A percentile compares a stretch with the other conserved stretches of the same genome.
Evolutionary conservation across 2,113 vertebrate species (phyloP).

Genomic region (Eulacestoma nigropectus): DNA sequence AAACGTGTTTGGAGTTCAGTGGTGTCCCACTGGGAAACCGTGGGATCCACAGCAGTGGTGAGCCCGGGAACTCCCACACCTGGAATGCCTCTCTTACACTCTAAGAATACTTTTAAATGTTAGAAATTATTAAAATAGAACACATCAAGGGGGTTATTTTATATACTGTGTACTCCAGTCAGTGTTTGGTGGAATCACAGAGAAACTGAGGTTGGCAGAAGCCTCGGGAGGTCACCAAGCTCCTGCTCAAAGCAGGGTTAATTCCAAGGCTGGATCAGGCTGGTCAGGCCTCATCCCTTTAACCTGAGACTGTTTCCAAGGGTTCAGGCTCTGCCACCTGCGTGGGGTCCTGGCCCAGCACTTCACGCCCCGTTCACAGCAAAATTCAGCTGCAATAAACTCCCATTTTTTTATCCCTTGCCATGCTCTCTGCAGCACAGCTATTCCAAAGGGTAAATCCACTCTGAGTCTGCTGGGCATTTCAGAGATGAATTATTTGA

Average conservation of each 20-base stretch:
- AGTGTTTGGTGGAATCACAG: background rate
- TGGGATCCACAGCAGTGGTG: background rate
- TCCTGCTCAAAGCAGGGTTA: background rate
- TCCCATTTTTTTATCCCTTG: background rate
- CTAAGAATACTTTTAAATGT: background rate
- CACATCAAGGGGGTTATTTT: background rate
- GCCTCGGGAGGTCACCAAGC: background rate
- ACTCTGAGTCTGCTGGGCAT: too few species aligned
- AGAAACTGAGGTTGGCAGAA: background rate
- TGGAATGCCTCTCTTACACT: background rate
- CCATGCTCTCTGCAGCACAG: background rate
- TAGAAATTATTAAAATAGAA: background rate
- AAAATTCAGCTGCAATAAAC: background rate
- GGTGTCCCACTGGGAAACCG: background rate
- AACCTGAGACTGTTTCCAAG: fast-evolving
- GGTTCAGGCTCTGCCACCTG: background rate
- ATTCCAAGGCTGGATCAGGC: background rate
- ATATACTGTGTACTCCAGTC: background rate
- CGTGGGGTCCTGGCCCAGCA: background rate
- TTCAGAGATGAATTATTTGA: background rate
- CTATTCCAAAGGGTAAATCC: background rate
- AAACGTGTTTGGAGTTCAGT: fast-evolving
- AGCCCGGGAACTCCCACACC: background rate
- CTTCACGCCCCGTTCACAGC: background rate
- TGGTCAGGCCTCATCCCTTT: background rate